Percentiles rank a stretch among this genome's conserved stretches.
These are phyloP conservation scores for Eurystomus gularis DNA, from an alignment of 2,113 vertebrate species.

Conservation along the genomic window DNA sequence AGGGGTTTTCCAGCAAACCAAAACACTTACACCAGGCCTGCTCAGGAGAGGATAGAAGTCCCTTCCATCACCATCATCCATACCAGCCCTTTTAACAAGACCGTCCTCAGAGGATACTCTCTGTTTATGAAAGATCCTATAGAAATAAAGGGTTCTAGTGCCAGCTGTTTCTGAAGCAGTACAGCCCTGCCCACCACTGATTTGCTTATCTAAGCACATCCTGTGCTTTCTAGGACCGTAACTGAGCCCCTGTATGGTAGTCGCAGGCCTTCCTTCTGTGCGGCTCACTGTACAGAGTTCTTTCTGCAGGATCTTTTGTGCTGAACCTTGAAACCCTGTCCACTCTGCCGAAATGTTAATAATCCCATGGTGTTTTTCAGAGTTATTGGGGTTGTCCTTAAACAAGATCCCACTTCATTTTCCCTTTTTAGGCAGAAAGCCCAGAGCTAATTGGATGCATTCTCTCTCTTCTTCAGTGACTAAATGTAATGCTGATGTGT, in stretches of 20 bases:
- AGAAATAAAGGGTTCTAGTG: neutral
- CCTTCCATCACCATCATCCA: neutral
- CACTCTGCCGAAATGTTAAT: conserved; percentile 19
- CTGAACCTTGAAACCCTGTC: conserved; percentile 1
- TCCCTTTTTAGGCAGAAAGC: conserved; percentile 58
- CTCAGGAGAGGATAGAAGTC: neutral
- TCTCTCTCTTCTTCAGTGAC: conserved; percentile 59
- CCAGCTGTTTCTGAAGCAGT: neutral
- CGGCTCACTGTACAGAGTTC: neutral
- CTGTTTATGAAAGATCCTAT: neutral
- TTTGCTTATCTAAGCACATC: neutral
- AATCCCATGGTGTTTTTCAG: conserved; percentile 2
- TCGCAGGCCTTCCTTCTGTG: neutral
- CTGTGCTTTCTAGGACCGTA: neutral
- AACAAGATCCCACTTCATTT: conserved; percentile 66
- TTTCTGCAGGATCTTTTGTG: conserved; percentile 28
- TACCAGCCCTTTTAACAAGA: neutral
- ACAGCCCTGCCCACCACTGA: neutral
- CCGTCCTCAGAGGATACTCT: neutral
- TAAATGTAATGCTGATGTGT: conserved; percentile 65
- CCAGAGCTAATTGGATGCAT: conserved; percentile 60
- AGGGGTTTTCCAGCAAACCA: neutral
- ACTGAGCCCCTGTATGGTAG: neutral
- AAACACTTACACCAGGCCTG: neutral
- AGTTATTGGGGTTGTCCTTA: conserved; percentile 8